Evolutionary conservation across 2,888 invertebrate species (phyloP), one percentile per base, ranked within the genome.

Genomic region (Pseudococcus longispinus): DNA sequence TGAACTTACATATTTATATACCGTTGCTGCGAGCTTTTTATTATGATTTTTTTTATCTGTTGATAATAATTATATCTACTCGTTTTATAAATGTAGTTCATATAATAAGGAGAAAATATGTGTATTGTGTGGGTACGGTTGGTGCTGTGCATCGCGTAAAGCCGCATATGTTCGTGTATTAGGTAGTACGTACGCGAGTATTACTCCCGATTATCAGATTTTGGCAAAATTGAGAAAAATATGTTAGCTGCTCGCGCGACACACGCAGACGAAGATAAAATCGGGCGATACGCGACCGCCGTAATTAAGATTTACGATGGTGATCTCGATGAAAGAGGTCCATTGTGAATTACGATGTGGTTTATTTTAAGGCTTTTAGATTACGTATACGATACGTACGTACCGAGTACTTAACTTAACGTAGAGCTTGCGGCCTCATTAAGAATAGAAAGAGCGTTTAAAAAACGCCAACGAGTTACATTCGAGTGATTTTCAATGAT

Each of bases 291-390:
- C 32, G 44, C 37, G 37, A 29, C 51, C 46, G 51, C 85, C 42
- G 80, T 86, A 86, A 86, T 86, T 86, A 86, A 86, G 86, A 86
- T 86, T 86, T 86, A 86, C 77, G 80, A 74, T 46, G 46, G 46
- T 51, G 80, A 86, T 86, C 77, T 77, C 74, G 86, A 86, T 86
- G 86, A 86, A 86, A 86, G 86, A 86, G 77, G 86, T 86, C 86
- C 77, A 86, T 86, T 80, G 86, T 86, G n/a, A 86, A 86, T 86
- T 86, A 77, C 51, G 77, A 86, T 77, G 80, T 42, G 23, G 85
- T 51, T 55, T 84, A 65, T 37, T 84, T 55, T 77, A 85, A 70
- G 37, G 44, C 23, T 85, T 77, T 85, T 55, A 26, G 26, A 74
- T 42, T 85, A 51, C 51, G n/a, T 2, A 13, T 80, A 44, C 37